Percentiles rank a stretch among this genome's conserved stretches.
These are phyloP conservation scores for Drepana arcuata DNA, from an alignment of 1,140 invertebrate species.

Conservation along the genomic window DNA sequence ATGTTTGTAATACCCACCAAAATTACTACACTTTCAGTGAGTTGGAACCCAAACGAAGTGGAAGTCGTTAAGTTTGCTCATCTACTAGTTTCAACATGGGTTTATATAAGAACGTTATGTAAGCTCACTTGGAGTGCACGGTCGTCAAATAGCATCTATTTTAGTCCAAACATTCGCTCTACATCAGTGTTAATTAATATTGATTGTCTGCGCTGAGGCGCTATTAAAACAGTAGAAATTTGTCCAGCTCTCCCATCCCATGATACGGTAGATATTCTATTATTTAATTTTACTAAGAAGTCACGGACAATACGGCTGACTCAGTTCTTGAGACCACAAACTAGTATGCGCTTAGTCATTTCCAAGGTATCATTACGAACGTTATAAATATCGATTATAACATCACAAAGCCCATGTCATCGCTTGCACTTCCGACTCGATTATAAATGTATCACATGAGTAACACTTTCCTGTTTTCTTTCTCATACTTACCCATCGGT, in stretches of 20 bases:
- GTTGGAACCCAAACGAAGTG: conserved; percentile 11
- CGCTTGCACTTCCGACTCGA: too few species aligned
- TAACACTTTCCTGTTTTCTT: conserved; percentile 10
- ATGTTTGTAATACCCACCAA: too few species aligned
- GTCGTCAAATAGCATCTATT: conserved; percentile 19
- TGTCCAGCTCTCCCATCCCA: too few species aligned
- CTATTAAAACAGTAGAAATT: too few species aligned
- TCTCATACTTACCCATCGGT: background rate
- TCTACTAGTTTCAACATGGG: conserved; percentile 44
- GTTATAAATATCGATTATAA: too few species aligned
- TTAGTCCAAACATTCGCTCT: too few species aligned
- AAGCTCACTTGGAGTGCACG: conserved; percentile 39
- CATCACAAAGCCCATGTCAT: too few species aligned
- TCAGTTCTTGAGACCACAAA: conserved; percentile 8
- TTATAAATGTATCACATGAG: too few species aligned
- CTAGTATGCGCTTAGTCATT: conserved; percentile 6
- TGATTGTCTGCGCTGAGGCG: too few species aligned
- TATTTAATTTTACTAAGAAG: conserved; percentile 4
- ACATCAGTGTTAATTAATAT: too few species aligned
- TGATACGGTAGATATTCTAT: too few species aligned
- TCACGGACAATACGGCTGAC: conserved; percentile 5
- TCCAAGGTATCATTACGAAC: too few species aligned
- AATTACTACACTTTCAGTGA: conserved; percentile 8
- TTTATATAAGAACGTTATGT: conserved; percentile 60
- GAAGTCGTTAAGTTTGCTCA: conserved; percentile 44